A percentile compares a stretch with the other conserved stretches of the same genome.
Evolutionary conservation across 2,797 vertebrate species (phyloP).

Genomic region (Gobio occitaniae): DNA sequence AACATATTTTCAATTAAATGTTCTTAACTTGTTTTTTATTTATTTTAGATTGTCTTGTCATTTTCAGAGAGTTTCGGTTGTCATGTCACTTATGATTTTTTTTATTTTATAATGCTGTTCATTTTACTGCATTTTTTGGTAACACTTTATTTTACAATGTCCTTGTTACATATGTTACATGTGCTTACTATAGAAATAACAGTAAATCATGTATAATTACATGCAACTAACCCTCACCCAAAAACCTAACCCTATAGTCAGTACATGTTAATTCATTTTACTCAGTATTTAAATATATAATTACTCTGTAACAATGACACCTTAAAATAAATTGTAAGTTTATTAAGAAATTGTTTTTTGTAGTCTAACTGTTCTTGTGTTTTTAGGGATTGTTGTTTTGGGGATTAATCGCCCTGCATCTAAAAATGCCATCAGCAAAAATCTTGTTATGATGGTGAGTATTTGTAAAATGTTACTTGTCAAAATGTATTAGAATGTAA

Average conservation of each 20-base stretch:
- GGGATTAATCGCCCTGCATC: conserved; percentile 94
- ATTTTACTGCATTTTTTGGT: not conserved
- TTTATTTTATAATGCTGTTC: not conserved
- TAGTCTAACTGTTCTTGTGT: conserved; percentile 12
- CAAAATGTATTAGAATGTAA: not conserved
- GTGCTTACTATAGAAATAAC: no score
- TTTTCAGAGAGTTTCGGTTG: not conserved
- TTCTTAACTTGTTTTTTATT: not conserved
- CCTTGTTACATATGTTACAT: no score
- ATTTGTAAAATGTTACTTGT: not conserved
- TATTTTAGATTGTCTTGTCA: not conserved
- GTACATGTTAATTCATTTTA: no score
- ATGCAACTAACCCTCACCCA: no score
- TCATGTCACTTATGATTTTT: not conserved
- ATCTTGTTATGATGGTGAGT: conserved; percentile 92
- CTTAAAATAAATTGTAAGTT: no score
- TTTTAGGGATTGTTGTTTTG: conserved; percentile 92
- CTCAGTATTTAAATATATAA: no score
- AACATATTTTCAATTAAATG: not conserved
- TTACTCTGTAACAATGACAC: no score
- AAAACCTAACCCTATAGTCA: no score
- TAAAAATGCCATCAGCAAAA: conserved; percentile 96
- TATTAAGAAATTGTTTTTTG: not conserved
- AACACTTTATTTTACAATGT: no score
- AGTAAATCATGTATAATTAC: no score